Percentiles rank a stretch among this genome's conserved stretches.
These are phyloP conservation scores for Amblyraja radiata DNA, from an alignment of 2,797 vertebrate genomes.

Conservation along the genomic window DNA sequence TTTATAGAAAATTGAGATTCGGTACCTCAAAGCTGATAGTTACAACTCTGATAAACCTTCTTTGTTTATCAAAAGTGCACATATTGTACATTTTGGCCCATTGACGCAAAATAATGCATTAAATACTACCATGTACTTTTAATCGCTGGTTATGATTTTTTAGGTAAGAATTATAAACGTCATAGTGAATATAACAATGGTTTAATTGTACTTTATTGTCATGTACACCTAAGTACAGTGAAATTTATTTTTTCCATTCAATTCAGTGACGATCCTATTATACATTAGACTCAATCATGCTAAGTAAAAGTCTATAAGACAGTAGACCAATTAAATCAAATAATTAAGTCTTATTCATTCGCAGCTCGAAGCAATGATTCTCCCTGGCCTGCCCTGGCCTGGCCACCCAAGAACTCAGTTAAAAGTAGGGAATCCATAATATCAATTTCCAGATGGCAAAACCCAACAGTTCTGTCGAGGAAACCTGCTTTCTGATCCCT, in stretches of 20 bases:
- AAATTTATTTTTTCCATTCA: too few relatives aligned
- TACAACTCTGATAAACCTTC: not conserved
- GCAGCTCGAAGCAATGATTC: conserved; percentile 40
- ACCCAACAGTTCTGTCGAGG: not conserved
- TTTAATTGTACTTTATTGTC: too few relatives aligned
- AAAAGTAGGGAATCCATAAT: conserved; percentile 20
- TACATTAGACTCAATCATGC: too few relatives aligned
- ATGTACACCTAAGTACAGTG: too few relatives aligned
- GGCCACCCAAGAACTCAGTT: conserved; percentile 23
- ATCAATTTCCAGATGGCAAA: conserved; percentile 39
- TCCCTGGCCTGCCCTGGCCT: not conserved
- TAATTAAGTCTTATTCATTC: conserved; percentile 41
- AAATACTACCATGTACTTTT: not conserved
- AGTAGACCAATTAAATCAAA: not conserved
- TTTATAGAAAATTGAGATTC: not conserved
- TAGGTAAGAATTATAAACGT: not conserved
- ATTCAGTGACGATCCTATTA: too few relatives aligned
- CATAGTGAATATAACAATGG: not conserved
- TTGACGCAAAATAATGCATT: too few relatives aligned
- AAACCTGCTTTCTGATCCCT: not conserved
- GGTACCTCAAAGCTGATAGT: not conserved
- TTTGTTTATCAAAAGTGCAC: not conserved
- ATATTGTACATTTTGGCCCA: not conserved
- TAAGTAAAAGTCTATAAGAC: too few relatives aligned
- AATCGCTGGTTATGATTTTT: not conserved